phyloP scores from a whole-genome alignment of 2,888 invertebrate genomes.

The Dryadula phaetusa region DNA sequence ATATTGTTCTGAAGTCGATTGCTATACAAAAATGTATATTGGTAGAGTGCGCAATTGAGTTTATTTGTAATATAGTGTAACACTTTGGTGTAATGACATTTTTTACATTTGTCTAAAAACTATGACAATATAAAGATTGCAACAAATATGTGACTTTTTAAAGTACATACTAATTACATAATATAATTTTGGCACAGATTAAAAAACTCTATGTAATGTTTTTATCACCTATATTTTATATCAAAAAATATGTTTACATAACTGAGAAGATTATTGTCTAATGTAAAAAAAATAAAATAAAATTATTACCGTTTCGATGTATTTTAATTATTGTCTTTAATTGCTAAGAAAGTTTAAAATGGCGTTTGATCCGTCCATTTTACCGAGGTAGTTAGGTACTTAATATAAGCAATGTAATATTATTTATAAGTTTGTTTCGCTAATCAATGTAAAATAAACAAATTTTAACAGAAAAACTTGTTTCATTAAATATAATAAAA shows the following conservation, averaged over 20 bases:
- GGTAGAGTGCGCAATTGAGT: no score
- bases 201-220: no score
- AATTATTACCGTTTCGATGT: background rate
- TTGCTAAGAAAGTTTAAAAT: background rate
- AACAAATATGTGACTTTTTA: no score
- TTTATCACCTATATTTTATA: background rate
- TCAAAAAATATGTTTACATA: background rate
- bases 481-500: background rate
- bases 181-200: no score
- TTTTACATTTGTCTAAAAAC: no score
- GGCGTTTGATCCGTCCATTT: conserved; percentile 7
- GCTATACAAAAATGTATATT: background rate
- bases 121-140: no score
- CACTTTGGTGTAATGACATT: no score
- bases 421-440: conserved; percentile 8
- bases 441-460: conserved; percentile 27
- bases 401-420: conserved; percentile 7
- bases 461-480: conserved; percentile 25
- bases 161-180: no score
- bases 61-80: no score
- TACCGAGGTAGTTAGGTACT: conserved; percentile 4
- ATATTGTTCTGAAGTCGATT: background rate
- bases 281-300: background rate
- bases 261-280: no score
- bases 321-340: background rate